Base-by-base conservation (phyloP, 2,113 vertebrate genomes). In the Onychostoma macrolepis region DNA sequence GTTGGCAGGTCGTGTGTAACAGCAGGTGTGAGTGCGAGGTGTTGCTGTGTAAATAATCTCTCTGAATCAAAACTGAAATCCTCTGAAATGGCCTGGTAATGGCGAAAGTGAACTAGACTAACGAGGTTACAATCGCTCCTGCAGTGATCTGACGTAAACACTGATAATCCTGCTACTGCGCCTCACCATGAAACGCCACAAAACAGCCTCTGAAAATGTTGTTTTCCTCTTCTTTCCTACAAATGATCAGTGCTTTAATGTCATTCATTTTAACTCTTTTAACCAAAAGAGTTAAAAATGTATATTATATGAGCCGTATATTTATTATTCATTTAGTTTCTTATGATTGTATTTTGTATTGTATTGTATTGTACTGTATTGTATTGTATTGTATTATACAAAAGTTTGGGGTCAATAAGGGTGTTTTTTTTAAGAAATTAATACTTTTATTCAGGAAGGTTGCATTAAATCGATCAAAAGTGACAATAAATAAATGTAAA, bases 21-120 rank as follows among this genome's bases (percentile, higher is more conserved):
- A 58, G 78, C 78, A 61, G 78, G 78, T 80, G 78, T 61, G 78
- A 61, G 53, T 1, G 24, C 1, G 30, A 80, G 78, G 24, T 6
- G 75, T 5, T 77, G 43, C 53, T 78, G 78, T 0, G 11, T 56
- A 21, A 58, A 80, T 80, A 41, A 61, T 80, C 53, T n/a, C 21
- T 80, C 19, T 50, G 13, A 77, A 76, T 76, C 38, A n/a, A 76
- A 79, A 36, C 10, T 1, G 30, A 56, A 79, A 56, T 56, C 6
- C 53, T 24, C 19, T 8, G 9, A 56, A 77, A 21, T 1, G 28
- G 26, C 1, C 26, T n/a, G 21, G 30, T 80, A 36, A 80, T 80
- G 56, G 56, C 0, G 19, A 80, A 21, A 61, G 30, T 21, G 10
- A 56, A 79, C 48, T 41, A 80, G 17, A 61, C 53, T 12, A 61